Percentiles rank a stretch among this genome's conserved stretches.
phyloP scores from a whole-genome alignment of 2,113 vertebrate species.

The Macheiramphus alcinus region DNA sequence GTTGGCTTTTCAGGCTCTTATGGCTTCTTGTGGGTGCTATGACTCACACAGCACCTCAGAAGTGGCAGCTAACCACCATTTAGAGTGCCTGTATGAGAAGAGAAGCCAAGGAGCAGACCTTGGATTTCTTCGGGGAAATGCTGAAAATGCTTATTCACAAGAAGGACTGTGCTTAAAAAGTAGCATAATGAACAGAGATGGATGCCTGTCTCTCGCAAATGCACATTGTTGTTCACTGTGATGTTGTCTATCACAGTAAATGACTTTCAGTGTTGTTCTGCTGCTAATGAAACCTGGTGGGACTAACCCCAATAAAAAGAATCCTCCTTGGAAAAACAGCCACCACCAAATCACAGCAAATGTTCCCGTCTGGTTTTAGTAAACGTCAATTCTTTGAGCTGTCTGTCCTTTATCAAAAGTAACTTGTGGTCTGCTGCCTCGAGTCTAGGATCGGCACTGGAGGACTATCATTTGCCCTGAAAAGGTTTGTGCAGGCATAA shows the following conservation, averaged over 20 bases:
- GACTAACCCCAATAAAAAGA: background rate
- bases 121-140: background rate
- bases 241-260: background rate
- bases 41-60: background rate
- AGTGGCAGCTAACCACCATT: background rate
- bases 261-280: background rate
- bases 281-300: background rate
- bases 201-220: background rate
- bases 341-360: background rate
- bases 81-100: background rate
- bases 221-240: background rate
- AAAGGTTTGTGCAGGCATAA: background rate
- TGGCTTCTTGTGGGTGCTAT: background rate
- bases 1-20: background rate
- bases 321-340: background rate
- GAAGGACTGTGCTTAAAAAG: background rate
- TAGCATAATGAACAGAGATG: background rate
- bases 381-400: background rate
- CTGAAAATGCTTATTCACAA: background rate
- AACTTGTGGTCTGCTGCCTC: background rate
- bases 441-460: background rate
- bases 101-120: background rate
- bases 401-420: background rate
- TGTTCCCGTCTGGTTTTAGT: background rate
- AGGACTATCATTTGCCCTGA: background rate